Percentiles rank a stretch among this genome's conserved stretches.
Conservation (phyloP, 1,140 invertebrate species). For the Monomorium pharaonis region DNA sequence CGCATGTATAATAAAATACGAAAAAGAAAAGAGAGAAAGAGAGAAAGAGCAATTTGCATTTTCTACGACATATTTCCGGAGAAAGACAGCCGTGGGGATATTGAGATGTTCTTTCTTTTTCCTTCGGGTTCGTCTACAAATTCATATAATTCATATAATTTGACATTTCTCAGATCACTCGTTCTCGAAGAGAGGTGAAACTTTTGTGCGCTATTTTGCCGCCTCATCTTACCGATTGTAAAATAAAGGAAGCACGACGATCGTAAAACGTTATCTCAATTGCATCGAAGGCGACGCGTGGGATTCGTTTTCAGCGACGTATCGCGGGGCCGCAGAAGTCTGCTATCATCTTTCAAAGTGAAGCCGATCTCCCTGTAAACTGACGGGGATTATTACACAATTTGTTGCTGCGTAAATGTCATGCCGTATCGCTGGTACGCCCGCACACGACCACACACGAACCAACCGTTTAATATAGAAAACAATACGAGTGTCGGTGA, state of each 20-base stretch:
- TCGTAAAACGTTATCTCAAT: conserved; percentile 15
- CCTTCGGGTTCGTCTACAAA: neutral
- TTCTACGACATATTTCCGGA: neutral
- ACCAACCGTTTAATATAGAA: conserved; percentile 1
- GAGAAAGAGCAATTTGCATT: neutral
- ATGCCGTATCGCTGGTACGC: neutral
- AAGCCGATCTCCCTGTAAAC: neutral
- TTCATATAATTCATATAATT: neutral
- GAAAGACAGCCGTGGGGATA: neutral
- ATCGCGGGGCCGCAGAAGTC: neutral
- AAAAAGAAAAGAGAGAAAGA: neutral
- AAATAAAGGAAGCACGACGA: neutral
- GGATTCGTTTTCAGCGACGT: no score
- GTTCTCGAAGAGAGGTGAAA: neutral
- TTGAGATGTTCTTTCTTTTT: neutral
- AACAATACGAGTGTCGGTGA: conserved; percentile 15
- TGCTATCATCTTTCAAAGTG: conserved; percentile 1
- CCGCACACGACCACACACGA: neutral
- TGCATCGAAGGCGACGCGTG: neutral
- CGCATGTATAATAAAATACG: neutral
- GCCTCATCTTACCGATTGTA: neutral
- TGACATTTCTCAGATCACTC: neutral
- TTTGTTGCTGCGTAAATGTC: conserved; percentile 19
- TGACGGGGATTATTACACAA: conserved; percentile 24
- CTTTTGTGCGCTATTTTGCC: neutral